phyloP scores from a whole-genome alignment of 2,113 vertebrate genomes.

The Cathartes aura region DNA sequence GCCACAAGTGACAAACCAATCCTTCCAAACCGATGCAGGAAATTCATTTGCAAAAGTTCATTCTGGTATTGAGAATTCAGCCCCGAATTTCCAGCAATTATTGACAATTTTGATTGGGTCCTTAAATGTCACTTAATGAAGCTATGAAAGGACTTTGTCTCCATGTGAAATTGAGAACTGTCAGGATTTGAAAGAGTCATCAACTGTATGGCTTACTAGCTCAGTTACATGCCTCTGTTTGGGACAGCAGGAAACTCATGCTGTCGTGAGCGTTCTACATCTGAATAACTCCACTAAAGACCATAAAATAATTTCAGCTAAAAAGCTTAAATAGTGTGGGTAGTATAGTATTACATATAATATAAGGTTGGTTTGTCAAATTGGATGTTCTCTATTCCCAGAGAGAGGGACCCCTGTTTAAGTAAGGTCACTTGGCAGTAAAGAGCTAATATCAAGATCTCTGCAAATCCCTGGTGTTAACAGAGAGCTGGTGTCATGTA shows the following conservation, averaged over 20 bases:
- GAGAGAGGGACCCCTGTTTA: background rate
- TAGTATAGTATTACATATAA: background rate
- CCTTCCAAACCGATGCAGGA: background rate
- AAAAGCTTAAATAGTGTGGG: background rate
- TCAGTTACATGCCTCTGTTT: background rate
- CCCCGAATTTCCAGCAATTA: background rate
- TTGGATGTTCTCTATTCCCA: background rate
- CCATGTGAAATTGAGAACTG: conserved; percentile 2
- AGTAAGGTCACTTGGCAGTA: background rate
- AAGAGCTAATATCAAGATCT: background rate
- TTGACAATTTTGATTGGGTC: background rate
- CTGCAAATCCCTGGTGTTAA: background rate
- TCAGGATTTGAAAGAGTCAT: conserved; percentile 52
- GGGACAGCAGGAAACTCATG: background rate
- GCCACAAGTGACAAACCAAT: background rate
- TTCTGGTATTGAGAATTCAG: background rate
- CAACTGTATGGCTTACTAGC: conserved; percentile 48
- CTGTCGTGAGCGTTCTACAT: background rate
- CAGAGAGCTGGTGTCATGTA: background rate
- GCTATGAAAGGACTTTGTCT: background rate
- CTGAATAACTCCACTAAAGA: background rate
- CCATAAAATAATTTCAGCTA: background rate
- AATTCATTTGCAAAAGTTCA: background rate
- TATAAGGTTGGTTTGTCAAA: background rate
- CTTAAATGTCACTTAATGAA: conserved; percentile 47